Base-by-base conservation (phyloP, 2,797 vertebrate genomes). In the Geotria australis region DNA sequence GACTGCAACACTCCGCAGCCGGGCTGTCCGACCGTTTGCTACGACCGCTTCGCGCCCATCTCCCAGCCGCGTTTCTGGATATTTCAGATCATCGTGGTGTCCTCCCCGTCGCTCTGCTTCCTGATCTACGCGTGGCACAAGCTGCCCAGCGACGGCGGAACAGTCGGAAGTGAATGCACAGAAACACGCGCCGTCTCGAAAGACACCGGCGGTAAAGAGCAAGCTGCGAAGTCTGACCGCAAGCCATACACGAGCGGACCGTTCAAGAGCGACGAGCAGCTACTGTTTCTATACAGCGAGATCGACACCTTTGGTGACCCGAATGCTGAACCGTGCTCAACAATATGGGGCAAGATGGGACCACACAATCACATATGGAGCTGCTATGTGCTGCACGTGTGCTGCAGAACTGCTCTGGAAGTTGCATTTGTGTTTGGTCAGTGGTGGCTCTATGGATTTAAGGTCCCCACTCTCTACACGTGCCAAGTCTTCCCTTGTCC, bases 61-160 rank as follows among this genome's bases (percentile, higher is more conserved):
- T 55, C 51, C n/a, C 51, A 55, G 15, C 51, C 51, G 8, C 51
- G 51, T 51, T 55, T 55, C 15, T 55, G 51, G 51, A 15, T 55
- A 15, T 55, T 55, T 9, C 51, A 55, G 51, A 55, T 55, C 55
- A 9, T 55, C 51, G 12, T 55, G 51, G 51, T 55, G n/a, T 55
- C 51, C n/a, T 12, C 51, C 15, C 51, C 51, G 7, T 55, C 51
- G 51, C 51, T 55, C 15, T 12, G 12, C 51, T 55, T 55, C 51
- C 51, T 55, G 15, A 15, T 55, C 15, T 55, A 55, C 15, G 9
- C 55, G 12, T 55, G 51, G 51, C 51, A 55, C 55, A 12, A 8
- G 51, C 51, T 55, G 9, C 15, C 51, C 60, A 77, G n/a, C n/a
- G n/a, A n/a, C n/a, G 24, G 51, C 24, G 24, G 51, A n/a, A 24